Conservation (phyloP, 2,888 invertebrate species). For the Agrotis clavis region DNA sequence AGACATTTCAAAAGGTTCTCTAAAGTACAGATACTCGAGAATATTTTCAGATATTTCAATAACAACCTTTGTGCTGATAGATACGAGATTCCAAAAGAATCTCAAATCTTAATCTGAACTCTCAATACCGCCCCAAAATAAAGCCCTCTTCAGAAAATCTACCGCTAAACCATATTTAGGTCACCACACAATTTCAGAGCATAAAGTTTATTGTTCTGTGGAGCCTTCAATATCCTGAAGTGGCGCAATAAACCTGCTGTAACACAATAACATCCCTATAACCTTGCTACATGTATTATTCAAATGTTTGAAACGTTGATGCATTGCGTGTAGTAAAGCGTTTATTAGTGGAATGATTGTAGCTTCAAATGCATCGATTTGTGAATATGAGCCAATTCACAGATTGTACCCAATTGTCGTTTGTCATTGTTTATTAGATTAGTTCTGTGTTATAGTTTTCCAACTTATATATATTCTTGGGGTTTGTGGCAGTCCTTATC, state of each 20-base stretch:
- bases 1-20: too few relatives aligned
- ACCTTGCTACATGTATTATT: constrained; percentile 30
- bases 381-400: background rate
- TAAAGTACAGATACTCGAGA: too few relatives aligned
- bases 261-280: constrained; percentile 12
- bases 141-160: background rate
- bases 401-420: background rate
- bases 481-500: too few relatives aligned
- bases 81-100: background rate
- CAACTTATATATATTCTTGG: too few relatives aligned
- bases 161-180: constrained; percentile 35
- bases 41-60: background rate
- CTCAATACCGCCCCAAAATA: background rate
- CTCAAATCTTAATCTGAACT: background rate
- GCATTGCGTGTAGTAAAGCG: background rate
- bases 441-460: too few relatives aligned
- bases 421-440: too few relatives aligned
- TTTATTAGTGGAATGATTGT: background rate
- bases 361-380: background rate
- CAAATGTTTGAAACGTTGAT: constrained; percentile 20
- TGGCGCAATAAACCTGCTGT: constrained; percentile 36
- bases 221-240: constrained; percentile 48
- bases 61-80: background rate
- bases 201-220: constrained; percentile 46
- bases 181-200: constrained; percentile 40